phyloP scores from a whole-genome alignment of 2,113 vertebrate genomes.

The Clarias batrachus region DNA sequence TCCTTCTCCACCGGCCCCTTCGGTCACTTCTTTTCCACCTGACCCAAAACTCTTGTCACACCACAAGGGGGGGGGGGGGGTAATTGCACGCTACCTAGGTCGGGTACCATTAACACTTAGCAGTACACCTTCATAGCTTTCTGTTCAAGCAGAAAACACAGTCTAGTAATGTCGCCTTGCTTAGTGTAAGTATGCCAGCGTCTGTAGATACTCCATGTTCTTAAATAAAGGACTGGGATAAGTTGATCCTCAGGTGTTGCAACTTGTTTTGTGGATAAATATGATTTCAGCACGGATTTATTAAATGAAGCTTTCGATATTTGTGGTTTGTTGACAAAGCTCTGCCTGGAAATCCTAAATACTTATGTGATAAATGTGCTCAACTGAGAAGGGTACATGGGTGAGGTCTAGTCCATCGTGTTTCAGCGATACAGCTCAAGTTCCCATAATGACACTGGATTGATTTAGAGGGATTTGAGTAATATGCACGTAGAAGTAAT shows the following conservation, averaged over 20 bases:
- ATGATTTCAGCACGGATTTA: background rate
- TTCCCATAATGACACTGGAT: background rate
- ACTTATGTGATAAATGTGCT: background rate
- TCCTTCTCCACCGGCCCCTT: background rate
- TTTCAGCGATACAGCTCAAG: background rate
- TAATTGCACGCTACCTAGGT: background rate
- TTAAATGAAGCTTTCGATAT: background rate
- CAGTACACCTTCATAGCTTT: background rate
- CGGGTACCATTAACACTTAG: no score
- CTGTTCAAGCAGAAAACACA: background rate
- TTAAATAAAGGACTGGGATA: background rate
- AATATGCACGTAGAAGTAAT: background rate
- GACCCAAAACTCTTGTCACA: background rate
- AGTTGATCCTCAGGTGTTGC: background rate
- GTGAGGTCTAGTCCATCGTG: background rate
- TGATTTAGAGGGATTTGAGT: background rate
- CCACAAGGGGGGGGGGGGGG: no score
- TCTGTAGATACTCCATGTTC: background rate
- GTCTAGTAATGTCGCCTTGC: background rate
- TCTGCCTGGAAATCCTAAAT: no score
- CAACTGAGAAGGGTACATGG: background rate
- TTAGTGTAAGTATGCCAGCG: background rate
- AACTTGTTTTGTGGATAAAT: background rate
- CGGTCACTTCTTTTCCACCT: background rate
- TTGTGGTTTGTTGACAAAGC: background rate